Conservation (phyloP, 2,113 vertebrate genomes). For the Scomber japonicus region DNA sequence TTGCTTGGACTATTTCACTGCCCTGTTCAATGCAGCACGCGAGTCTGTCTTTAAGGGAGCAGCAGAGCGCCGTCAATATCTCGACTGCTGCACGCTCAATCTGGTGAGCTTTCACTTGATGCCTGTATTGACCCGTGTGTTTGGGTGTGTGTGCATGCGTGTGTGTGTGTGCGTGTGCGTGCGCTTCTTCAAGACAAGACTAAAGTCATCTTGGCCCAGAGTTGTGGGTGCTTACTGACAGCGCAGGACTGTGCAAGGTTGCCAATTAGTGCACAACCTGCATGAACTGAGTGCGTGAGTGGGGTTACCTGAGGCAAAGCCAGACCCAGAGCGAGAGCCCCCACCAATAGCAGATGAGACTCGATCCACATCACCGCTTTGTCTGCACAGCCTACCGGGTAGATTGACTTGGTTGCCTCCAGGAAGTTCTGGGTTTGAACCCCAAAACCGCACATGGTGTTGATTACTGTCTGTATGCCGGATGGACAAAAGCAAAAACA, state of each 20-base stretch:
- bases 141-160: background rate
- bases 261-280: background rate
- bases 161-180: background rate
- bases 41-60: conserved; percentile 4
- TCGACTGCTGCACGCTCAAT: conserved; percentile 28
- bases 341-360: conserved; percentile 84
- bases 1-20: background rate
- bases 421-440: conserved; percentile 77
- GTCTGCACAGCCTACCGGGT: conserved; percentile 83
- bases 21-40: background rate
- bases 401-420: conserved; percentile 79
- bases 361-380: conserved; percentile 82
- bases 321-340: conserved; percentile 81
- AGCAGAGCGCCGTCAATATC: conserved; percentile 34
- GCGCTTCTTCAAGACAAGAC: conserved; percentile 21
- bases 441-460: conserved; percentile 85
- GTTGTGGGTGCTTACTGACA: background rate
- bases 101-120: conserved; percentile 20
- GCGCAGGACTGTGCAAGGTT: background rate
- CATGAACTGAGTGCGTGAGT: background rate
- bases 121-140: conserved; percentile 1
- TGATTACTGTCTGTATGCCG: conserved; percentile 79
- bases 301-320: conserved; percentile 84
- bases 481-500: background rate
- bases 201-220: background rate